These are phyloP conservation scores for Pteronura brasiliensis DNA, from an alignment of 2,113 vertebrate genomes.

Conservation along the genomic window DNA sequence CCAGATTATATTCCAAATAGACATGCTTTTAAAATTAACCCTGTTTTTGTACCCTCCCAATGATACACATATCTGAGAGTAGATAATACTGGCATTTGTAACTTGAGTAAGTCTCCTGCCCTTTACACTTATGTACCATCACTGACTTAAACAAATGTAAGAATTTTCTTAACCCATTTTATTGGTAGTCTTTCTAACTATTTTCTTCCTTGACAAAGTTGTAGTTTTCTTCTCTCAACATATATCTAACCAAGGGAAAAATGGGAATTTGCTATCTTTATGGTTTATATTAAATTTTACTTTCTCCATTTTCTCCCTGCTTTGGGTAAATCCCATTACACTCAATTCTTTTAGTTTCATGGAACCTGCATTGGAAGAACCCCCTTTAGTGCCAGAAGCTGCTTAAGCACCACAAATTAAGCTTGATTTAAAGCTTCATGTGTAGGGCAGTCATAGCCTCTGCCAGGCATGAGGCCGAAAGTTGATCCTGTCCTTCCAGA, in stretches of 20 bases:
- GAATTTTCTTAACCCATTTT: conserved; percentile 11
- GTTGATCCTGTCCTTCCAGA: conserved; percentile 25
- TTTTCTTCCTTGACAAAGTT: not conserved
- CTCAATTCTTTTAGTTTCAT: conserved; percentile 34
- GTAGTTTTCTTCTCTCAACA: not conserved
- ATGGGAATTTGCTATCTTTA: not conserved
- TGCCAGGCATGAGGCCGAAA: conserved; percentile 49
- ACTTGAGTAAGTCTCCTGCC: not conserved
- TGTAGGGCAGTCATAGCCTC: conserved; percentile 37
- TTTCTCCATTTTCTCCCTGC: not conserved
- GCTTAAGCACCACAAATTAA: conserved; percentile 40
- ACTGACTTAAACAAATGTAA: not conserved
- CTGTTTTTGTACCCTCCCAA: not conserved
- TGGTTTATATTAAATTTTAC: not conserved
- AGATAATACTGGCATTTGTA: not conserved
- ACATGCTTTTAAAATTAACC: not conserved
- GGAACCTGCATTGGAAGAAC: conserved; percentile 19
- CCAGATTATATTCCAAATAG: not conserved
- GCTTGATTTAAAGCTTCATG: conserved; percentile 56
- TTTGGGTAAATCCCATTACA: conserved; percentile 12
- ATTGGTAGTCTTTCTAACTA: not conserved
- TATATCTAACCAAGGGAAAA: not conserved
- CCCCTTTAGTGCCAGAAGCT: conserved; percentile 14
- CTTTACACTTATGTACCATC: not conserved
- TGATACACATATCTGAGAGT: not conserved